Base-by-base conservation (phyloP, 2,888 invertebrate genomes). In the Saturnia japonica region DNA sequence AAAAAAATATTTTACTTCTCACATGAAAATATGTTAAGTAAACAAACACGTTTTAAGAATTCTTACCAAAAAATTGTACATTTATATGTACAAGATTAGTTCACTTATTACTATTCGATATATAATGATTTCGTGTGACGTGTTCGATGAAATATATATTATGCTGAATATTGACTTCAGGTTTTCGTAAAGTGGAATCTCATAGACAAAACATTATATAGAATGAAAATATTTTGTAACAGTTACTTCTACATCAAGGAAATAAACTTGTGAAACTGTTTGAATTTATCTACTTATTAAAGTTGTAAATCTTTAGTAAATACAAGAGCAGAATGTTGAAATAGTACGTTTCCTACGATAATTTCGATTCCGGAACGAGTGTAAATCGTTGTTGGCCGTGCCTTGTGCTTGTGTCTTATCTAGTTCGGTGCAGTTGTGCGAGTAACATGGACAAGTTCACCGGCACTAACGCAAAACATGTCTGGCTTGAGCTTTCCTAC, bases 371-470 rank as follows among this genome's bases (percentile, higher is more conserved):
- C 71, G 64, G 72, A 73, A 72, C 71, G 72, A 69, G 72, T 73
- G 74, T 76, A 73, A 73, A 75, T 71, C 72, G 71, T 70, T 67
- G 73, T 73, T 71, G 71, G 73, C 73, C 74, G 79, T 76, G 78
- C 77, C 78, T 78, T 77, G 74, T 78, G 80, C 74, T 79, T 72
- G 77, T 77, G 81, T 80, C 83, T 86, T 90, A 90, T 90, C 89
- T 85, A 76, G 78, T 78, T 75, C 76, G 73, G 73, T 82, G 82
- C 82, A 84, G 85, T 86, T 84, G 83, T 86, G 82, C 80, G 82
- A 85, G 82, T 80, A 85, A 85, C 84, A 85, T 77, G 77, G 80
- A 88, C 88, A 90, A 90, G 90, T 88, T 91, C 89, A 88, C 87
- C 88, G 87, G 85, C 85, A 85, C 82, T 80, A 84, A 85, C 83